Evolutionary conservation across 2,113 vertebrate genomes (phyloP).

Genomic region (Esox niger): DNA sequence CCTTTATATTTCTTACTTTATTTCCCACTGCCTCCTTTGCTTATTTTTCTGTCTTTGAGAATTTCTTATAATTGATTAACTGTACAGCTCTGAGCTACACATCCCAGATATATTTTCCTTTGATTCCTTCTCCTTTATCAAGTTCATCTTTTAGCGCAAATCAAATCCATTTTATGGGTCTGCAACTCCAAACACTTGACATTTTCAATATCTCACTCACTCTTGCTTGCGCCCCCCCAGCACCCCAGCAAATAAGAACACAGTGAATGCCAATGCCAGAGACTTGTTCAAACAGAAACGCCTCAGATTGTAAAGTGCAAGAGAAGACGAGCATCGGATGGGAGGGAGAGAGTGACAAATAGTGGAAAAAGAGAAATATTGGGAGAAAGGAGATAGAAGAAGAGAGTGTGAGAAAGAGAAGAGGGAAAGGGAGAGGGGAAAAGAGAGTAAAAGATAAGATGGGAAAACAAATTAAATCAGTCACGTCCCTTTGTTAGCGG

Average conservation of each 20-base stretch:
- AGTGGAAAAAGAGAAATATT: neutral
- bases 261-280: neutral
- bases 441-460: neutral
- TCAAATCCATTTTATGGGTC: neutral
- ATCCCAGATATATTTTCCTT: neutral
- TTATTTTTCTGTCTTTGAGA: slow-evolving; percentile 4
- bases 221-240: neutral
- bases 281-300: slow-evolving; percentile 28
- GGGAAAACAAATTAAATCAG: no score
- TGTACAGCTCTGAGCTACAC: neutral
- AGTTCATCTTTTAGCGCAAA: neutral
- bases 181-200: neutral
- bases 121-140: slow-evolving; percentile 7
- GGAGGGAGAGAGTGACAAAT: neutral
- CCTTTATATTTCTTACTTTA: neutral
- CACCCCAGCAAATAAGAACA: neutral
- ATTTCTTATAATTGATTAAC: slow-evolving; percentile 7
- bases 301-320: slow-evolving; percentile 20
- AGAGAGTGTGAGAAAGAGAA: slow-evolving; percentile 12
- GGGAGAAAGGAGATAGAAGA: neutral
- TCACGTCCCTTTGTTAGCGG: neutral
- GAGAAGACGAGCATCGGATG: neutral
- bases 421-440: slow-evolving; percentile 7
- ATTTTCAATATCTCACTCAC: neutral
- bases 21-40: neutral